Evolutionary conservation across 2,888 invertebrate species (phyloP).

Genomic region (Melitaea athalia): DNA sequence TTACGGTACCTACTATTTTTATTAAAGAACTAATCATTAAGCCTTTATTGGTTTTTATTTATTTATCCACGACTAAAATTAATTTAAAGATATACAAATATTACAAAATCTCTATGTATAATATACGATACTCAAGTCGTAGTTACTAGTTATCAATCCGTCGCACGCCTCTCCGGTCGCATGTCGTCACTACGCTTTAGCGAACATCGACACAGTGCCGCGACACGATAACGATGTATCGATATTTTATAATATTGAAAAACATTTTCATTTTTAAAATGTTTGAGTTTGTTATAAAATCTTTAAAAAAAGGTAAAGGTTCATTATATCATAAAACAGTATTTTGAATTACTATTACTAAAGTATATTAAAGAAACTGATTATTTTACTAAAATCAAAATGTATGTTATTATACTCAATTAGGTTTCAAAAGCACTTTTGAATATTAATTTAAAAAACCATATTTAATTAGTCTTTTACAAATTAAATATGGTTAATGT

Average conservation of each 20-base stretch:
- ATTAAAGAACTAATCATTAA: too few species aligned
- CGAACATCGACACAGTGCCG: conserved; percentile 26
- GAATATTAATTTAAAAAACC: too few species aligned
- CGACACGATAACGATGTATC: conserved; percentile 13
- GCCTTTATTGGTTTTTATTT: too few species aligned
- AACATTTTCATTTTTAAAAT: conserved; percentile 19
- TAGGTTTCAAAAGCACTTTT: too few species aligned
- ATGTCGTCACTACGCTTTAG: conserved; percentile 48
- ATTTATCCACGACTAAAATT: not conserved
- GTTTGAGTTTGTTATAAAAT: conserved; percentile 7
- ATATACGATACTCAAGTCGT: conserved; percentile 21
- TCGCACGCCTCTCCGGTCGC: conserved; percentile 56
- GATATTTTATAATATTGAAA: not conserved
- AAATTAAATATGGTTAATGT: too few species aligned
- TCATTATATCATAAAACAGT: not conserved
- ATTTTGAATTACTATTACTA: too few species aligned
- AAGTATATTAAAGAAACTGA: too few species aligned
- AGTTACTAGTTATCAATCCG: conserved; percentile 41
- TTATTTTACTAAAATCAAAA: too few species aligned
- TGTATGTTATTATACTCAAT: too few species aligned
- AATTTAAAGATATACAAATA: not conserved
- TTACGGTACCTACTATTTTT: too few species aligned
- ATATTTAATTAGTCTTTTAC: too few species aligned
- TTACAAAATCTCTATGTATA: not conserved
- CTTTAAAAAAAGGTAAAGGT: not conserved